A percentile compares a stretch with the other conserved stretches of the same genome.
These are phyloP conservation scores for Drosophila rhopaloa DNA, from an alignment of 1,140 invertebrate genomes.

Conservation along the genomic window DNA sequence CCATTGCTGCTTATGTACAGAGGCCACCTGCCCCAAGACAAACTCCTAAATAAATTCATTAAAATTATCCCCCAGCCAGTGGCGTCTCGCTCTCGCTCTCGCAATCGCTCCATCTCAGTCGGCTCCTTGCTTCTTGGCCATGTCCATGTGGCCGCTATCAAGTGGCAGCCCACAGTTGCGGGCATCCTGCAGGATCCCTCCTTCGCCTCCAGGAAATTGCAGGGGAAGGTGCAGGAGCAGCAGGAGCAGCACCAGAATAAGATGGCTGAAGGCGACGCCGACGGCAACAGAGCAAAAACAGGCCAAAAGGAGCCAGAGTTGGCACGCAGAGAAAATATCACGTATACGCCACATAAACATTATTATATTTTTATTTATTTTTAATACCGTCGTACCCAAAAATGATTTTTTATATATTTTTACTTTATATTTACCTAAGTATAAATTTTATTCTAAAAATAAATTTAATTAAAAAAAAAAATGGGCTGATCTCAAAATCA, in stretches of 20 bases:
- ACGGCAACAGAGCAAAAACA: conserved; percentile 11
- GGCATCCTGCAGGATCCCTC: conserved; percentile 26
- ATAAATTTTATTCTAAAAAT: too few species aligned
- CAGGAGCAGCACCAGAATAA: conserved; percentile 1
- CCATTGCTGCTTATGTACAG: conserved; percentile 26
- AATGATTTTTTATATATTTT: too few species aligned
- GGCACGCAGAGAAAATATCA: conserved; percentile 11
- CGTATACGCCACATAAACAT: conserved; percentile 9
- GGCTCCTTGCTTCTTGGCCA: conserved; percentile 15
- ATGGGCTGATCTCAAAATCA: too few species aligned
- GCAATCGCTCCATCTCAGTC: conserved; percentile 1
- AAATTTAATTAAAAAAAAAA: too few species aligned
- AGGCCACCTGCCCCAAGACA: conserved; percentile 51
- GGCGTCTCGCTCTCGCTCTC: conserved; percentile 2
- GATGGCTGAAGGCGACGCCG: conserved; percentile 15
- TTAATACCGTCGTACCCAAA: too few species aligned
- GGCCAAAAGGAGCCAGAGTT: too few species aligned
- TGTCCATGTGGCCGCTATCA: conserved; percentile 72
- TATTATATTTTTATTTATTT: too few species aligned
- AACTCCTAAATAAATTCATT: conserved; percentile 83
- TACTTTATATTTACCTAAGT: too few species aligned
- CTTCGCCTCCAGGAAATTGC: not conserved
- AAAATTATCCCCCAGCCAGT: conserved; percentile 71
- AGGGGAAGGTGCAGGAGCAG: not conserved
- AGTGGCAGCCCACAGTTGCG: conserved; percentile 80